phyloP scores from a whole-genome alignment of 2,797 vertebrate genomes.

The Coluber constrictor region DNA sequence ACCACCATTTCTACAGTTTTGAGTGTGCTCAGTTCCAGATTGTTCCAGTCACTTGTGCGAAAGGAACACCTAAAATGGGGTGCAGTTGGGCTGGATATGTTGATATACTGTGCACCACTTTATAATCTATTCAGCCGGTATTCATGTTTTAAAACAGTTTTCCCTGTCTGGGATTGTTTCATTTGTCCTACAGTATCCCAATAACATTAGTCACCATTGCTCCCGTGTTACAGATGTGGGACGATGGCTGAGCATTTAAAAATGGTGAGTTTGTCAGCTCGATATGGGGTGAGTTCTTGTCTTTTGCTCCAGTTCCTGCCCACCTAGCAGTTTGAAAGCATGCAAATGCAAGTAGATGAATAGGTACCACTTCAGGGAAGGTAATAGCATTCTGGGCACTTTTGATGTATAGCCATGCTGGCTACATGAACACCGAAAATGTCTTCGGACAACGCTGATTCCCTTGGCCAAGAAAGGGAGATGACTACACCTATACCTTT shows the following conservation, averaged over 20 bases:
- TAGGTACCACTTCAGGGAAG: background rate
- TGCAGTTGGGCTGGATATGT: background rate
- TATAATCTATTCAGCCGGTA: background rate
- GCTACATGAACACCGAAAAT: background rate
- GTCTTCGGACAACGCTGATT: background rate
- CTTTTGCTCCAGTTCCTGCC: background rate
- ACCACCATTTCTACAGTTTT: too few species aligned
- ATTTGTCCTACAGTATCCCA: background rate
- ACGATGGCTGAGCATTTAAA: background rate
- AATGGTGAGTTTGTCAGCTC: background rate
- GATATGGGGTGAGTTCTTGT: background rate
- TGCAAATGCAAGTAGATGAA: background rate
- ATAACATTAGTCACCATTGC: background rate
- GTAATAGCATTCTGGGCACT: background rate
- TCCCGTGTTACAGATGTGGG: background rate
- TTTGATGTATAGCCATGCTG: background rate
- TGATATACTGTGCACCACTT: background rate
- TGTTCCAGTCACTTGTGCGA: too few species aligned
- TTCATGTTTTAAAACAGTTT: background rate
- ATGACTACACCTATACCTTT: background rate
- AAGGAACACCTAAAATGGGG: background rate
- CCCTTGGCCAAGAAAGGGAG: background rate
- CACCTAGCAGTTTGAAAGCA: background rate
- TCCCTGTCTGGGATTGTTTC: background rate
- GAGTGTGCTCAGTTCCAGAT: too few species aligned